Base-by-base conservation (phyloP, 53 echinoderm and acorn worm genomes). In the Holothuria scabra region DNA sequence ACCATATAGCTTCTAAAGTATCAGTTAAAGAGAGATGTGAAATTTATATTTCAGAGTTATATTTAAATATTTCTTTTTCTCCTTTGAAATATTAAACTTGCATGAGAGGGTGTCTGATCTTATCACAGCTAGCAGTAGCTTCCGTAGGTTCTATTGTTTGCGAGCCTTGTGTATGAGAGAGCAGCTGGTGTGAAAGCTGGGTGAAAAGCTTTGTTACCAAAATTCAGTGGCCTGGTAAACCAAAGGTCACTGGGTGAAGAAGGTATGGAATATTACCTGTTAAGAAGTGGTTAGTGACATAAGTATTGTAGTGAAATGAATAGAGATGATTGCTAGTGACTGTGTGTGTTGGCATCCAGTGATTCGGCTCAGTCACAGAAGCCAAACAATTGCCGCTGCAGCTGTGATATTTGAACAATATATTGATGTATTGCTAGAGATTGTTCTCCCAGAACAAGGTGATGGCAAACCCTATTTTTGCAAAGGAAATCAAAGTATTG, bases 211-310 rank as follows among this genome's bases (percentile, higher is more conserved):
- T 52, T 52, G 52, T 52, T 52, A 52, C 52, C 52, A 18, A 52
- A 52, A 52, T 52, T 52, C 52, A 52, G 52, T 52, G 52, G 52
- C 52, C 52, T 52, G 52, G 52, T 52, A 16, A 31, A 20, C 38
- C 22, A 69, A 34, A 69, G 69, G 69, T 69, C 69, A 69, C 69
- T 69, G 35, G 69, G 69, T 69, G 69, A 69, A 69, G 32, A 30
- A 34, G 69, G 35, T 34, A 12, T 22, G 34, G 32, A 41, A 16
- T 69, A 13, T 41, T 69, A 69, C 69, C 69, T 34, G 35, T 34
- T 16, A 37, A 32, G 69, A 22, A 34, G 31, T 13, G 69, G 31
- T 69, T 13, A 16, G 52, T 52, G 52, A 52, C 52, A 52, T 52
- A 10, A 8, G 52, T 52, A 52, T 52, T 52, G 52, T 16, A 8